phyloP scores from a whole-genome alignment of 2,888 invertebrate species.

The Ethmia dodecea region DNA sequence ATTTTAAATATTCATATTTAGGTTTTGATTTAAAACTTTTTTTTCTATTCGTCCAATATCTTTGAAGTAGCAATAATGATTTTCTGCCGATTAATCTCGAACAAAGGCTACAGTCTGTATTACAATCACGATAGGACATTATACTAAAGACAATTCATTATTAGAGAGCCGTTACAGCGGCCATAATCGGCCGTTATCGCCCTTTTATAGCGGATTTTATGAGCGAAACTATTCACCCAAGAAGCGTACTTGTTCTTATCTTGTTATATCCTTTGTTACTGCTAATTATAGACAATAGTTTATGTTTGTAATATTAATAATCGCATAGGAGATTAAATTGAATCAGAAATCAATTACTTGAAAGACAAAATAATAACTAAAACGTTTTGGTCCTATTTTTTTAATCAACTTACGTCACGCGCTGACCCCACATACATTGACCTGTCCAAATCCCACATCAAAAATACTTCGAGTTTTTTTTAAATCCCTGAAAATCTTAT shows the following conservation, averaged over 20 bases:
- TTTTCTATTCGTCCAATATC: too few relatives aligned
- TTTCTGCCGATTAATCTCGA: slow-evolving; percentile 38
- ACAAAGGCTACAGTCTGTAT: slow-evolving; percentile 41
- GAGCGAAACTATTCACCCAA: slow-evolving; percentile 73
- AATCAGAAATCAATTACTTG: too few relatives aligned
- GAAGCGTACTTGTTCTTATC: slow-evolving; percentile 54
- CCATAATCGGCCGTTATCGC: slow-evolving; percentile 75
- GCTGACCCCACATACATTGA: too few relatives aligned
- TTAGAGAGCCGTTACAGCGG: slow-evolving; percentile 68
- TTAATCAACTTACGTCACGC: too few relatives aligned
- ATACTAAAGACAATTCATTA: slow-evolving; percentile 77
- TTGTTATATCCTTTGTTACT: slow-evolving; percentile 47
- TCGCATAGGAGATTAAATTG: too few relatives aligned
- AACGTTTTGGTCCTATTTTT: too few relatives aligned
- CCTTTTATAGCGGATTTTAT: slow-evolving; percentile 77
- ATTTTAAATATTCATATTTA: too few relatives aligned
- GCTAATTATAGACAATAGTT: slow-evolving; percentile 42
- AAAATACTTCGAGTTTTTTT: too few relatives aligned
- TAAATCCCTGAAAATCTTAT: too few relatives aligned
- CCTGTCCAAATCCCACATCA: too few relatives aligned
- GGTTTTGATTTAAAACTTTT: too few relatives aligned
- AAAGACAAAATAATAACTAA: too few relatives aligned
- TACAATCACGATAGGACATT: slow-evolving; percentile 61
- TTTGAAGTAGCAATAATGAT: slow-evolving; percentile 31
- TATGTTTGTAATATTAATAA: background rate